These are phyloP conservation scores for Apodemia mormo DNA, from an alignment of 2,888 invertebrate species.

Conservation along the genomic window DNA sequence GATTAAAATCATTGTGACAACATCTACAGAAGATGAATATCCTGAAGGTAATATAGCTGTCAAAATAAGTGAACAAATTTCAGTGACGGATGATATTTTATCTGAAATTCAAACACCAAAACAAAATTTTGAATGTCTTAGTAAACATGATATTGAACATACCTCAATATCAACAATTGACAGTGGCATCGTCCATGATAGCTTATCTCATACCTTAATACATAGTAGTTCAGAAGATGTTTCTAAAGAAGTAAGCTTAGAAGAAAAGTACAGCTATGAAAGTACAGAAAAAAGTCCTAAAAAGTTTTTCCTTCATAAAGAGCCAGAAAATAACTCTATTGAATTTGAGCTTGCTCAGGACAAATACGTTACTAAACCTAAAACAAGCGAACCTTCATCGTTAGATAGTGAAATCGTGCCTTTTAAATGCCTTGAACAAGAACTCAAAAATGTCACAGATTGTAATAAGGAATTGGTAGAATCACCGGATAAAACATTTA, in stretches of 20 bases:
- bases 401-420: not conserved
- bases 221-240: constrained; percentile 69
- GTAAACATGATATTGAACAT: constrained; percentile 37
- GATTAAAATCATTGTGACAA: constrained; percentile 44
- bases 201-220: constrained; percentile 45
- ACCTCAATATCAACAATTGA: constrained; percentile 34
- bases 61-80: constrained; percentile 44
- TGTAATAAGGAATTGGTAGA: not conserved
- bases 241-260: constrained; percentile 68
- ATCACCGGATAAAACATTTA: no score
- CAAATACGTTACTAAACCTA: not conserved
- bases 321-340: not conserved
- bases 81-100: constrained; percentile 38
- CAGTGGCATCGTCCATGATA: constrained; percentile 51
- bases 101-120: constrained; percentile 25
- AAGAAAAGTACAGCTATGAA: constrained; percentile 73
- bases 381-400: not conserved
- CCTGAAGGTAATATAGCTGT: constrained; percentile 46
- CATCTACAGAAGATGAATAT: constrained; percentile 45
- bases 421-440: constrained; percentile 21
- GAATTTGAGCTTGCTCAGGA: not conserved
- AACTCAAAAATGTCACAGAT: constrained; percentile 28
- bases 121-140: constrained; percentile 47
- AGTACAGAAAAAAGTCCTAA: constrained; percentile 61
- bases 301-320: constrained; percentile 29